These are phyloP conservation scores for Deroptyus accipitrinus DNA, from an alignment of 2,113 vertebrate species.

Conservation along the genomic window DNA sequence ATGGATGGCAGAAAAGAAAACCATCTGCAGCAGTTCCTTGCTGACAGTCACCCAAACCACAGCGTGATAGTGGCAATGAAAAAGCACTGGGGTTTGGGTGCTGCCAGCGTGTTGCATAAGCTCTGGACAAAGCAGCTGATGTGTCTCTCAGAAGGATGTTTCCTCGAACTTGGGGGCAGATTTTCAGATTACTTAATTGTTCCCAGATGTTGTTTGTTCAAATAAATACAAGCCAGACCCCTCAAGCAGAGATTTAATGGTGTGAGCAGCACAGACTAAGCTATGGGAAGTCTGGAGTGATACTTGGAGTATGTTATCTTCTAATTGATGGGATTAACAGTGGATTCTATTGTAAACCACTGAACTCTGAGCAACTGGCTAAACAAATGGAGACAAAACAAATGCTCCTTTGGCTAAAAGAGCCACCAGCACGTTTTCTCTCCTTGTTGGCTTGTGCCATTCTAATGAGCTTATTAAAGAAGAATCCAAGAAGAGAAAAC, in stretches of 20 bases:
- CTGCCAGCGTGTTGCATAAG: background rate
- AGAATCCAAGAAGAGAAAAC: background rate
- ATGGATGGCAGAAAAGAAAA: background rate
- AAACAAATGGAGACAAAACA: background rate
- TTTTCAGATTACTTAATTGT: background rate
- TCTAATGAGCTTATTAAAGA: background rate
- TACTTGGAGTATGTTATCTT: background rate
- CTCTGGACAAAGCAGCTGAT: background rate
- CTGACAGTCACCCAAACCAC: background rate
- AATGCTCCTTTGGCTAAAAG: background rate
- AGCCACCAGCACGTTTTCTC: background rate
- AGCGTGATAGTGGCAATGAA: background rate
- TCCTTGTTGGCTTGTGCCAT: background rate
- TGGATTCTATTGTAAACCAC: background rate
- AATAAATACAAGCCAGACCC: background rate
- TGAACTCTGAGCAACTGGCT: background rate
- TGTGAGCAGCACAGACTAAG: background rate
- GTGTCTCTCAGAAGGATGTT: background rate
- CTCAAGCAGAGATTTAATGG: background rate
- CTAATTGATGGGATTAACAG: background rate
- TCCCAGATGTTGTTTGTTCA: slow-evolving; percentile 1
- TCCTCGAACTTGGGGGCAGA: background rate
- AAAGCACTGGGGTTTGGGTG: background rate
- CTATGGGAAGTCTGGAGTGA: background rate
- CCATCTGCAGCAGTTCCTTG: background rate